phyloP scores from a whole-genome alignment of 2,888 invertebrate species.

The Urechis unicinctus region DNA sequence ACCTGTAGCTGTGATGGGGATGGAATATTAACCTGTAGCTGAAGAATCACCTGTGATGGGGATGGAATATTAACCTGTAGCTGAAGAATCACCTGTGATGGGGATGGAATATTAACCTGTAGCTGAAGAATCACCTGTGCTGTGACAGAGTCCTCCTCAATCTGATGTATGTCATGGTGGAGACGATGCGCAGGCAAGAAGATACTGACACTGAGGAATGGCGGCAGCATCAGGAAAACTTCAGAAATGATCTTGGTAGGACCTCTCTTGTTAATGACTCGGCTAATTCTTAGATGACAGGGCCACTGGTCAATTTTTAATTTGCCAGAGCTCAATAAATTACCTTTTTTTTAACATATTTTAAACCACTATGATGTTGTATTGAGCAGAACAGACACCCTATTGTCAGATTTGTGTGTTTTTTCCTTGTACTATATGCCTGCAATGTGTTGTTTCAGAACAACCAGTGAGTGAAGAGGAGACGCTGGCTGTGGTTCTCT shows the following conservation, averaged over 20 bases:
- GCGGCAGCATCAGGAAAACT: conserved; percentile 54
- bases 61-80: no score
- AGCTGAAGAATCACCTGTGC: no score
- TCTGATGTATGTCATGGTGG: conserved; percentile 89
- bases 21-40: no score
- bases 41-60: no score
- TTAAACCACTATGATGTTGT: no score
- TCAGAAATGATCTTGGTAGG: conserved; percentile 59
- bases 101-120: no score
- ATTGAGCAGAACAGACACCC: no score
- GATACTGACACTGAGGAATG: conserved; percentile 37
- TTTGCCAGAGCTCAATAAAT: not conserved
- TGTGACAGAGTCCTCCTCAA: conserved; percentile 75
- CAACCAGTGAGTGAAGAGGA: conserved; percentile 60
- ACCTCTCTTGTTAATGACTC: not conserved
- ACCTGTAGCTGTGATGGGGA: no score
- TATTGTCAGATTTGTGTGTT: no score
- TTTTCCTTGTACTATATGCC: not conserved
- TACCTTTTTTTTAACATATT: no score
- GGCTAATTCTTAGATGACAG: not conserved
- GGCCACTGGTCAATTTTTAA: not conserved
- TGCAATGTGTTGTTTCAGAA: conserved; percentile 5
- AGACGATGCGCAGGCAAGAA: conserved; percentile 63
- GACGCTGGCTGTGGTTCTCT: conserved; percentile 75
- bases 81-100: no score